Percentiles rank a stretch among this genome's conserved stretches.
Evolutionary conservation across 1,140 invertebrate genomes (phyloP).

Genomic region (Hypothenemus hampei): DNA sequence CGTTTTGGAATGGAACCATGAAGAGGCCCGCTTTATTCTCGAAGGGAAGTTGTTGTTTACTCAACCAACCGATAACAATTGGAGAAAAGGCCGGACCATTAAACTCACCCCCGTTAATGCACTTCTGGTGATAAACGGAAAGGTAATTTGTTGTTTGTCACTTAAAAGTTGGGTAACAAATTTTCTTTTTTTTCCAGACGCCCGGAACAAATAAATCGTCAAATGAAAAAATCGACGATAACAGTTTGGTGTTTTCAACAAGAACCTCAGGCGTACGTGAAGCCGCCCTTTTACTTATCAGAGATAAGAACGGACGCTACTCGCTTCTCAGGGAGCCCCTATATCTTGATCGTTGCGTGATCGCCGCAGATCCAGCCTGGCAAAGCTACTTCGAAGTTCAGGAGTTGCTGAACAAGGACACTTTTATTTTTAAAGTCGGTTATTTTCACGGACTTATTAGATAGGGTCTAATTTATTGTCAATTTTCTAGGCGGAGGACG

Average conservation of each 20-base stretch:
- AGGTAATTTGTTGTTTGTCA: conserved; percentile 51
- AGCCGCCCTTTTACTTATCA: conserved; percentile 79
- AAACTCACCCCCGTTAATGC: conserved; percentile 84
- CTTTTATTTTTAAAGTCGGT: conserved; percentile 87
- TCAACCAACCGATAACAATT: conserved; percentile 83
- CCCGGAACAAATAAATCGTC: conserved; percentile 23
- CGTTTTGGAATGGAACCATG: conserved; percentile 87
- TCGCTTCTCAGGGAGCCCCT: conserved; percentile 83
- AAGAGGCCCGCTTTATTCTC: conserved; percentile 81
- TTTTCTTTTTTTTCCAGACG: conserved; percentile 19
- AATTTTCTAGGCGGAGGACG: conserved; percentile 68
- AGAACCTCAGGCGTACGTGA: conserved; percentile 70
- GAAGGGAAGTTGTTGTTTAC: conserved; percentile 82
- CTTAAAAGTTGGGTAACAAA: not conserved
- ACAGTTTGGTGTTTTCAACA: conserved; percentile 53
- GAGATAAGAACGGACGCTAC: conserved; percentile 86
- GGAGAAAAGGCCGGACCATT: conserved; percentile 79
- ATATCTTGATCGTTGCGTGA: conserved; percentile 83
- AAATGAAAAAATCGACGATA: conserved; percentile 41
- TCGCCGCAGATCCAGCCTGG: conserved; percentile 77
- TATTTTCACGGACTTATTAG: not conserved
- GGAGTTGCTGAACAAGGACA: conserved; percentile 87
- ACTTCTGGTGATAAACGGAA: conserved; percentile 80
- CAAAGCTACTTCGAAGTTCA: conserved; percentile 95
- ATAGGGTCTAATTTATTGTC: not conserved